phyloP scores from a whole-genome alignment of 2,888 invertebrate species.

The Stegana nigrithorax region DNA sequence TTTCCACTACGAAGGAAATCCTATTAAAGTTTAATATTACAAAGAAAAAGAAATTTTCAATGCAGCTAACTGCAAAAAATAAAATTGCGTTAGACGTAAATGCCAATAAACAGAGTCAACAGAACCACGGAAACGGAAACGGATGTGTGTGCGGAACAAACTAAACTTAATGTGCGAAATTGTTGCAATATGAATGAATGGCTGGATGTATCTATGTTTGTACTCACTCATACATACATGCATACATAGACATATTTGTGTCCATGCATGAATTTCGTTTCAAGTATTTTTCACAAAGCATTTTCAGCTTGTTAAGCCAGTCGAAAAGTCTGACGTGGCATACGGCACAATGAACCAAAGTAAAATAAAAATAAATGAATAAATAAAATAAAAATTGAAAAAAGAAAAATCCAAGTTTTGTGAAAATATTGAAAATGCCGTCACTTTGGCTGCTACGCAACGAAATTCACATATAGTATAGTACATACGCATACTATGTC shows the following conservation, averaged over 20 bases:
- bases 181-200: neutral
- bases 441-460: neutral
- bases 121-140: constrained; percentile 1
- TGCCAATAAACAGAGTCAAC: neutral
- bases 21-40: too few relatives aligned
- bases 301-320: constrained; percentile 5
- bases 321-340: constrained; percentile 4
- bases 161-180: constrained; percentile 3
- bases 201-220: neutral
- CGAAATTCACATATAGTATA: neutral
- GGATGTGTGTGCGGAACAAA: neutral
- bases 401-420: neutral
- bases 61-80: too few relatives aligned
- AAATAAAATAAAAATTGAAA: neutral
- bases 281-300: too few relatives aligned
- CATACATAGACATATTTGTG: too few relatives aligned
- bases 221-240: too few relatives aligned
- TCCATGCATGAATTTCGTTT: too few relatives aligned
- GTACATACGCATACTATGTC: neutral
- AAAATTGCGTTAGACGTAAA: neutral
- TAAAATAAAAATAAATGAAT: neutral
- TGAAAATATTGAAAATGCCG: too few relatives aligned
- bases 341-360: too few relatives aligned
- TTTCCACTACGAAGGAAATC: too few relatives aligned
- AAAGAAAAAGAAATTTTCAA: too few relatives aligned